These are phyloP conservation scores for Semaprochilodus insignis DNA, from an alignment of 2,797 vertebrate species.

Conservation along the genomic window DNA sequence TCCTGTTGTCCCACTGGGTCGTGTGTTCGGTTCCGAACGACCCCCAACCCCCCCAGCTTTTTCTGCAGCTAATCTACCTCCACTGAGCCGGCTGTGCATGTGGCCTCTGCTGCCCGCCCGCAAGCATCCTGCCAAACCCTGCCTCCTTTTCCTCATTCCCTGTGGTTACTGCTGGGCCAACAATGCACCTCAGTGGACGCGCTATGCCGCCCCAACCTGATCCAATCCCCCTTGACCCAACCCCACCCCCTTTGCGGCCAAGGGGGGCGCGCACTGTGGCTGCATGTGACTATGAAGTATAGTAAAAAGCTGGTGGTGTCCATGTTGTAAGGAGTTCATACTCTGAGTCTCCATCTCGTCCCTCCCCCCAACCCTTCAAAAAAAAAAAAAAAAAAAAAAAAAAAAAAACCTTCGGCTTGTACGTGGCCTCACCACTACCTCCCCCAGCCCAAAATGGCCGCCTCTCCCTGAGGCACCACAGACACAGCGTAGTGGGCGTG, in stretches of 20 bases:
- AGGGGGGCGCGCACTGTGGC: constrained; percentile 78
- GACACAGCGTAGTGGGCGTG: constrained; percentile 98
- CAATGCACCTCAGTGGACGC: constrained; percentile 77
- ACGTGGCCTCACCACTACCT: constrained; percentile 67
- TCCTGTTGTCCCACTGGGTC: constrained; percentile 47
- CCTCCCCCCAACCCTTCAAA: constrained; percentile 83
- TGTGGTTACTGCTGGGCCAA: constrained; percentile 68
- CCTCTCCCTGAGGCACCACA: constrained; percentile 93
- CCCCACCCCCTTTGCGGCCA: constrained; percentile 40
- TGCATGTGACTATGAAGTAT: constrained; percentile 88
- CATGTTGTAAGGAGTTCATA: constrained; percentile 91
- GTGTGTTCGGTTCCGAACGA: constrained; percentile 56
- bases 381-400: too few species aligned
- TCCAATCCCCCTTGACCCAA: not conserved
- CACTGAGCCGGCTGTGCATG: constrained; percentile 77
- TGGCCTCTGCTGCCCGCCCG: constrained; percentile 52
- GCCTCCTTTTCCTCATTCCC: constrained; percentile 56
- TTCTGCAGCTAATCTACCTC: constrained; percentile 63
- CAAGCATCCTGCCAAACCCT: constrained; percentile 45
- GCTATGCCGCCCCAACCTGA: constrained; percentile 57
- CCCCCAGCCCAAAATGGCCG: constrained; percentile 92
- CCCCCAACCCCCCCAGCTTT: constrained; percentile 57
- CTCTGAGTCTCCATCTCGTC: constrained; percentile 97
- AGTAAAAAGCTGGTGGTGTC: constrained; percentile 89
- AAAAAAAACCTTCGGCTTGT: constrained; percentile 68